Evolutionary conservation across 2,888 invertebrate genomes (phyloP).

Genomic region (Drosophila pseudotakahashii): DNA sequence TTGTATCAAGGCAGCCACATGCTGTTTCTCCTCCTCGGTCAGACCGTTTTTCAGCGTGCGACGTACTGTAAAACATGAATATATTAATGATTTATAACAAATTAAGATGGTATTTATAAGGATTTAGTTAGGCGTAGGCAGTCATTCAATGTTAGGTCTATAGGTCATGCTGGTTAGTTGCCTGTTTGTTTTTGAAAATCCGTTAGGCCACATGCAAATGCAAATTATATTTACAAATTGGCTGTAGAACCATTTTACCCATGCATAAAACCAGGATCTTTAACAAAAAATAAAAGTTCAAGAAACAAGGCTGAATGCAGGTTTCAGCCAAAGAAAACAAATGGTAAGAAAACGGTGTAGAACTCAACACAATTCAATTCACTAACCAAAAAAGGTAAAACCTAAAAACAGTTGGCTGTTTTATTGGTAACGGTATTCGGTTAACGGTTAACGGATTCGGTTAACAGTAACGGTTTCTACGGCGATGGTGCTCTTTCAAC

Average conservation of each 20-base stretch:
- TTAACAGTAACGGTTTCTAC: slow-evolving; percentile 56
- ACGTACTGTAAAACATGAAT: slow-evolving; percentile 87
- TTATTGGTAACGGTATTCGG: slow-evolving; percentile 35
- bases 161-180: slow-evolving; percentile 28
- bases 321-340: slow-evolving; percentile 25
- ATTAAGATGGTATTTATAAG: no score
- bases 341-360: slow-evolving; percentile 16
- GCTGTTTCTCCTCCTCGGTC: slow-evolving; percentile 92
- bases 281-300: slow-evolving; percentile 3
- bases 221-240: slow-evolving; percentile 21
- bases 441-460: slow-evolving; percentile 34
- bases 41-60: slow-evolving; percentile 92
- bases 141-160: slow-evolving; percentile 37
- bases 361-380: slow-evolving; percentile 40
- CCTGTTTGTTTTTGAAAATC: slow-evolving; percentile 19
- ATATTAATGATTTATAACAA: not conserved
- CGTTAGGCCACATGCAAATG: slow-evolving; percentile 27
- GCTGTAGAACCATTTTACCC: not conserved
- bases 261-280: slow-evolving; percentile 10
- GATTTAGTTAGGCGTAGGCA: slow-evolving; percentile 13
- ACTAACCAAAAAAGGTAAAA: slow-evolving; percentile 66
- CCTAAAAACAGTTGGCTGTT: slow-evolving; percentile 60
- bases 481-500: slow-evolving; percentile 86
- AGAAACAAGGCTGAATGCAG: slow-evolving; percentile 31
- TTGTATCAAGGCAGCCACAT: slow-evolving; percentile 90